Evolutionary conservation across 2,888 invertebrate species (phyloP).

Genomic region (Andrena haemorrhoa): DNA sequence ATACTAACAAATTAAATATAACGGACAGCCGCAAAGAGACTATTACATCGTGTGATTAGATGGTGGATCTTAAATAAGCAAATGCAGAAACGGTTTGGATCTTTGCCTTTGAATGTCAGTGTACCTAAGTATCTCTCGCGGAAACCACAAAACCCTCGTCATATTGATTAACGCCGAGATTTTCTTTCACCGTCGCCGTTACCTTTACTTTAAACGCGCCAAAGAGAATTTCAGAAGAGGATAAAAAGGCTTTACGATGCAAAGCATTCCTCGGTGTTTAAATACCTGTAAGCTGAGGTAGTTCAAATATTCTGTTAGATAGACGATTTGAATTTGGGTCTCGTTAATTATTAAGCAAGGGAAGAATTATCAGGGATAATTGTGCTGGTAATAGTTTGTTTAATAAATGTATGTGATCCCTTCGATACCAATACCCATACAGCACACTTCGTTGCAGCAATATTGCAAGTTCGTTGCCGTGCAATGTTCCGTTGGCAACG

Average conservation of each 20-base stretch:
- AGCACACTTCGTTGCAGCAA: too few relatives aligned
- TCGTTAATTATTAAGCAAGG: conserved; percentile 11
- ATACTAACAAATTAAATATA: too few relatives aligned
- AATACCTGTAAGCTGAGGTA: conserved; percentile 20
- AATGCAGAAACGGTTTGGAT: conserved; percentile 31
- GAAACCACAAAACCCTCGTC: conserved; percentile 39
- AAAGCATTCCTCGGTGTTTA: conserved; percentile 21
- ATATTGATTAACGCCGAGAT: conserved; percentile 46
- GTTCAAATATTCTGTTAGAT: conserved; percentile 6
- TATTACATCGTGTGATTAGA: conserved; percentile 11
- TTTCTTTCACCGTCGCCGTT: conserved; percentile 37
- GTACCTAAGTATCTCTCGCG: conserved; percentile 11
- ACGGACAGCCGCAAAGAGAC: not conserved
- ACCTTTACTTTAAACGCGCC: conserved; percentile 24
- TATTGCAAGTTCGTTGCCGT: too few relatives aligned
- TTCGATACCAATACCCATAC: not conserved
- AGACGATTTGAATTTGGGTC: not conserved
- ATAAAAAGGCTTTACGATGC: conserved; percentile 17
- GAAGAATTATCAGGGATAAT: not conserved
- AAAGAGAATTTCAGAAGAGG: conserved; percentile 37
- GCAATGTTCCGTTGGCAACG: too few relatives aligned
- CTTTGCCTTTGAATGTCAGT: conserved; percentile 34
- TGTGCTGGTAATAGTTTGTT: not conserved
- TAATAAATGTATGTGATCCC: not conserved
- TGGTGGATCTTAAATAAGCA: conserved; percentile 8